Conservation (phyloP, 2,888 invertebrate species). For the Escarpia spicata region DNA sequence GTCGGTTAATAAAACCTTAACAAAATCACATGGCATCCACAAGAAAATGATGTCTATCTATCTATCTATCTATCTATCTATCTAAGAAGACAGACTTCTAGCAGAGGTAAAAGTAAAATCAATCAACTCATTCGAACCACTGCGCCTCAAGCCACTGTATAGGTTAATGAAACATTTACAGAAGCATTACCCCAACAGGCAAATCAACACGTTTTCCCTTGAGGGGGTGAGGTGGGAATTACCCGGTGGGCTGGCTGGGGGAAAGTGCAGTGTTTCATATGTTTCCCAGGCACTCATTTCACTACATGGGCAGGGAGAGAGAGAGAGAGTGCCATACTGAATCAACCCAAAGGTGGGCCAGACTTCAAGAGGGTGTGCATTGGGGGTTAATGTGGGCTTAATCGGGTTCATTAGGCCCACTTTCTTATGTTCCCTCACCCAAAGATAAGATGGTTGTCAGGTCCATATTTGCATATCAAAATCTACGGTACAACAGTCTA, state of each 20-base stretch:
- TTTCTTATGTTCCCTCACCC: background rate
- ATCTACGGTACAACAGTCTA: too few relatives aligned
- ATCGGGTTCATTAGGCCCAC: background rate
- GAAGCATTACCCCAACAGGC: background rate
- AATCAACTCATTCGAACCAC: background rate
- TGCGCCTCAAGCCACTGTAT: background rate
- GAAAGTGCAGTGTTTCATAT: background rate
- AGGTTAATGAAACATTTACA: background rate
- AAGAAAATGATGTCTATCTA: background rate
- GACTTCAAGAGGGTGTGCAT: background rate
- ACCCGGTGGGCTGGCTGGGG: background rate
- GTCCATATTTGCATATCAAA: background rate
- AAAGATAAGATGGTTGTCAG: background rate
- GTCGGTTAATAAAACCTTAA: background rate
- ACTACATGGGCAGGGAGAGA: background rate
- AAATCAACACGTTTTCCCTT: background rate
- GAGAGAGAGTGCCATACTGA: background rate
- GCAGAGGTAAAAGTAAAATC: background rate
- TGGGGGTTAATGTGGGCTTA: background rate
- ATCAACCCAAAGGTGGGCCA: background rate
- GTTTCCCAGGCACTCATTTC: background rate
- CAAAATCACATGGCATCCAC: background rate
- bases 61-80: too few relatives aligned
- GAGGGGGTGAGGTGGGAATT: background rate
- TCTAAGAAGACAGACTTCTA: background rate